Base-by-base conservation (phyloP, 2,113 vertebrate species). In the Python bivittatus region DNA sequence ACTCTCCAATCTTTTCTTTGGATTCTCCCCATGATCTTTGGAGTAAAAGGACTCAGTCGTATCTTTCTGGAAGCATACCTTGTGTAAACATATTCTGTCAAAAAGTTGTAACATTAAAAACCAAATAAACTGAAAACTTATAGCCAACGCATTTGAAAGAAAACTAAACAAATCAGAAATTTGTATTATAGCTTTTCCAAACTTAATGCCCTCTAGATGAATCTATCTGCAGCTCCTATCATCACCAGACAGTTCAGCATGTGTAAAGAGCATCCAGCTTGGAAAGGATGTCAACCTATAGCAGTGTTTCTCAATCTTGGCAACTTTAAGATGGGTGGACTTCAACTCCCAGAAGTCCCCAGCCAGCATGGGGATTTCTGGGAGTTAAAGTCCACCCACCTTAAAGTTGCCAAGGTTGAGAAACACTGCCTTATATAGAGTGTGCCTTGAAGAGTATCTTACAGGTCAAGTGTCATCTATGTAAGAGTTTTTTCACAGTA, bases 401-500 rank as follows among this genome's bases (percentile, higher is more conserved):
- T n/a, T n/a, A n/a, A n/a, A n/a, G n/a, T n/a, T n/a, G n/a, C n/a
- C n/a, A n/a, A n/a, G n/a, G n/a, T n/a, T n/a, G n/a, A n/a, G n/a
- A n/a, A n/a, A n/a, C n/a, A n/a, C n/a, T n/a, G n/a, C 72, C 44
- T 25, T 54, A 91, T 58, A 42, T 25, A 93, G n/a, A 86, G 83
- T 53, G 83, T 53, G 38, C 94, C 87, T 87, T 29, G 87, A 60
- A 90, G 29, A 90, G 72, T 29, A 33, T 2, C 3, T 12, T 87
- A 92, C 15, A 95, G 95, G 79, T 57, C 91, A 87, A 95, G 94
- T 1, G 33, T 89, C 90, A 23, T 11, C 1, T 0, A 3, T 56
- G 2, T 60, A 23, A 88, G 38, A 53, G 44, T 72, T 85, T 90
- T 89, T 17, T 23, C 6, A 0, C 2, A 64, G 87, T 89, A 92